Percentiles rank a stretch among this genome's conserved stretches.
phyloP scores from a whole-genome alignment of 2,888 invertebrate species.

The Eupithecia centaureata region DNA sequence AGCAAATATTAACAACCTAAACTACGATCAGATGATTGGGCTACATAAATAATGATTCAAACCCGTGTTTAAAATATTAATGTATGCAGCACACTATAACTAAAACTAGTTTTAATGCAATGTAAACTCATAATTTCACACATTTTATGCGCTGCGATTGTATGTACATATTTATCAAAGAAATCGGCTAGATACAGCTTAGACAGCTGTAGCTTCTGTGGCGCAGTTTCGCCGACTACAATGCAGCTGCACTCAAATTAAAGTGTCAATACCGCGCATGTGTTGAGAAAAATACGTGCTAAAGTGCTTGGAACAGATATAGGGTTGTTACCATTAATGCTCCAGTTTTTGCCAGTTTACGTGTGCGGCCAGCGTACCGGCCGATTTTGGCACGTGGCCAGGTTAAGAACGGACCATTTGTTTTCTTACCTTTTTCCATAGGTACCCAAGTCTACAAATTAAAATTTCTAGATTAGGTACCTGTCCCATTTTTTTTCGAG shows the following conservation, averaged over 20 bases:
- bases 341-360: conserved; percentile 56
- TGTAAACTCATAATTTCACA: neutral
- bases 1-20: neutral
- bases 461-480: neutral
- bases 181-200: neutral
- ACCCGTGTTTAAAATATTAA: neutral
- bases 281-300: conserved; percentile 44
- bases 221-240: neutral
- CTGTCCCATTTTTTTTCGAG: neutral
- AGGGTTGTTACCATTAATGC: conserved; percentile 48
- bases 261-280: conserved; percentile 39
- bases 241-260: conserved; percentile 29
- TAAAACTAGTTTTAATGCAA: neutral
- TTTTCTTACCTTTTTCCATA: conserved; percentile 49
- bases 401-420: conserved; percentile 51
- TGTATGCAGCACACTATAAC: neutral
- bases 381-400: conserved; percentile 61
- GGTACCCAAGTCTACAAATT: conserved; percentile 44
- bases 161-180: no score
- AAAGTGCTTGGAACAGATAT: conserved; percentile 46
- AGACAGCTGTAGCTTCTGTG: neutral
- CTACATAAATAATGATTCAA: conserved; percentile 1
- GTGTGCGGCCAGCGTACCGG: conserved; percentile 57
- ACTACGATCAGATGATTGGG: neutral
- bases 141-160: neutral